Evolutionary conservation across 2,888 invertebrate genomes (phyloP), one percentile per base, ranked within the genome.

Genomic region (Capitulum mitella): DNA sequence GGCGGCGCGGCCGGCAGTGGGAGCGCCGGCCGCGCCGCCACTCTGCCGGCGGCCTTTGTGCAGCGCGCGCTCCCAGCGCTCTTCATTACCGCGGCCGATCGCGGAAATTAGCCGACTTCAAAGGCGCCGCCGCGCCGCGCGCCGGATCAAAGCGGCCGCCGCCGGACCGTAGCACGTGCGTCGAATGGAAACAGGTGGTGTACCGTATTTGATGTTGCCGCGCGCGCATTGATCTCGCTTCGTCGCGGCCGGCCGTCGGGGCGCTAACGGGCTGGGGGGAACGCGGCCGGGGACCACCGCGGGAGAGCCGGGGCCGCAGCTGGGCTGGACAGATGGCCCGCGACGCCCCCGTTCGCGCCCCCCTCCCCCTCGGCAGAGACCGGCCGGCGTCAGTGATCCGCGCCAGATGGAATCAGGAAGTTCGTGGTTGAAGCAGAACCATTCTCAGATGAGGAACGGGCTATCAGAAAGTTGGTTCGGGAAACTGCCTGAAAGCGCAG

Each of bases 111-210:
- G 61, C 61, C 61, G 61, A 5, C 61, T 32, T 61, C 61, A 61
- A 61, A 61, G 61, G 61, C 32, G 61, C 61, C 61, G 61, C 61
- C 32, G 6, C n/a, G 29, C 61, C 32, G n/a, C n/a, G 61, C 61
- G 32, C 61, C 29, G 32, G 14, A 61, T 61, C 61, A 61, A 61
- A 61, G 61, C 14, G 12, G 32, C 32, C 61, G 61, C 61, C 61
- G 32, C 3, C 61, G 14, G 16, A 3, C 61, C 16, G 61, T 32
- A n/a, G 61, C 61, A 61, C 61, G 61, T 61, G 61, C 61, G 61
- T n/a, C 61, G 61, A 61, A 61, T 61, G 61, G 61, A n/a, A 61
- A 61, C 61, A 61, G 61, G 61, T 61, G 61, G 61, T 61, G 61
- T 61, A 61, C 61, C 61, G 61, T 61, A 61, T 61, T 61, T 61